Evolutionary conservation across 2,797 vertebrate species (phyloP).

Genomic region (Melanotaenia maccullochi): DNA sequence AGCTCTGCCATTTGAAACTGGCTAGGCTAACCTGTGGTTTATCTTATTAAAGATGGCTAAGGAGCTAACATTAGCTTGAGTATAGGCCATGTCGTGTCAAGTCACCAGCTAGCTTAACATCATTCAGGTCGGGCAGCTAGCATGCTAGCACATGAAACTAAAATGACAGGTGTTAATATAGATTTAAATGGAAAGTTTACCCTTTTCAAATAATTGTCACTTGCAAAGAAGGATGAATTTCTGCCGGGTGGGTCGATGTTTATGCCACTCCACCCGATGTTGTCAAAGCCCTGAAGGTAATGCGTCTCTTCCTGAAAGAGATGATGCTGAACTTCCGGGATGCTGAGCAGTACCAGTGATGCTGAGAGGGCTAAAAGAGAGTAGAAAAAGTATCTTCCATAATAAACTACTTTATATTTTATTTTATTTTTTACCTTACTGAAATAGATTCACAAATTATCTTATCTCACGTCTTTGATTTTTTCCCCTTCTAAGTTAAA

Average conservation of each 20-base stretch:
- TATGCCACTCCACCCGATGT: conserved; percentile 59
- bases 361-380: conserved; percentile 23
- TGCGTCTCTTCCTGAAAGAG: conserved; percentile 73
- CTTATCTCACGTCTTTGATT: not conserved
- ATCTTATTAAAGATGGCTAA: conserved; percentile 43
- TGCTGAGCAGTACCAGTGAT: conserved; percentile 64
- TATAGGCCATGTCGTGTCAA: conserved; percentile 76
- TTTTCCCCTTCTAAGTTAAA: not conserved
- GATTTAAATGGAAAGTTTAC: conserved; percentile 42
- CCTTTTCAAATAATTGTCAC: conserved; percentile 46
- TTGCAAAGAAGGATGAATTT: conserved; percentile 11
- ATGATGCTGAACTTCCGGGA: conserved; percentile 76
- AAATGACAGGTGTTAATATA: not conserved
- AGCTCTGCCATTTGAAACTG: not conserved
- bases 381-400: not conserved
- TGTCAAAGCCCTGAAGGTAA: conserved; percentile 65
- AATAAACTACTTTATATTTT: not conserved
- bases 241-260: conserved; percentile 48
- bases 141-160: conserved; percentile 21
- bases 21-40: conserved; percentile 7
- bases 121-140: conserved; percentile 25
- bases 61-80: conserved; percentile 71
- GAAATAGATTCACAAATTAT: not conserved
- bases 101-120: conserved; percentile 66
- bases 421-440: not conserved